Evolutionary conservation across 64 coral and sea anemone genomes (phyloP).

Genomic region (Pocillopora damicornis): DNA sequence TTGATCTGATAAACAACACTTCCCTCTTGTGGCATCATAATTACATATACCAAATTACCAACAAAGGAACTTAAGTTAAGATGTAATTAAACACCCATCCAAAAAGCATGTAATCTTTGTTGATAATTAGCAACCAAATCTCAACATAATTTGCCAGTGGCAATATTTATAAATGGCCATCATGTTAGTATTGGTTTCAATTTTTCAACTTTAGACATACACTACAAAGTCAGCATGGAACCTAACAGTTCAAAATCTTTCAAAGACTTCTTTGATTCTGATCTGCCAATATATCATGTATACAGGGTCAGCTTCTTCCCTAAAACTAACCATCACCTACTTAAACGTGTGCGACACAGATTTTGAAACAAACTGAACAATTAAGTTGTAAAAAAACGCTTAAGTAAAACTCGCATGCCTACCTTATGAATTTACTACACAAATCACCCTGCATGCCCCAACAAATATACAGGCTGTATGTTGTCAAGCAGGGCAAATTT

Average conservation of each 20-base stretch:
- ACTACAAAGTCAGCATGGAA: neutral
- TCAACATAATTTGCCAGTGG: neutral
- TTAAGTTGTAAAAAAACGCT: neutral
- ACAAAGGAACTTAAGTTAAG: slow-evolving; percentile 13
- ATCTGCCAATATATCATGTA: neutral
- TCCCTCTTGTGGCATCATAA: neutral
- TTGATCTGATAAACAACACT: slow-evolving; percentile 22
- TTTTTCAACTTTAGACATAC: neutral
- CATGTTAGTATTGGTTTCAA: too few species aligned
- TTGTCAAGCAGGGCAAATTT: slow-evolving; percentile 13
- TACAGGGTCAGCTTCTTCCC: neutral
- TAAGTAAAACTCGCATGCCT: neutral
- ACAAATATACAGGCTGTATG: neutral
- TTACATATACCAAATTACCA: neutral
- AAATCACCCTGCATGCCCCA: neutral
- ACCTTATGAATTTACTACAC: neutral
- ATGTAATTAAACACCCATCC: slow-evolving; percentile 6
- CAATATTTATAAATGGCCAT: too few species aligned
- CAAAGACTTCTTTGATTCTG: neutral
- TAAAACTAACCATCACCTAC: neutral
- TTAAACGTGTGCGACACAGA: too few species aligned
- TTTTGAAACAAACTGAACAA: neutral
- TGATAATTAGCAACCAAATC: neutral
- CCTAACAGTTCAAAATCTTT: neutral
- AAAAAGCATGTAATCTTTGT: neutral